Evolutionary conservation across 2,113 vertebrate species (phyloP), one percentile per base, ranked within the genome.

Genomic region (Varanus komodoensis): DNA sequence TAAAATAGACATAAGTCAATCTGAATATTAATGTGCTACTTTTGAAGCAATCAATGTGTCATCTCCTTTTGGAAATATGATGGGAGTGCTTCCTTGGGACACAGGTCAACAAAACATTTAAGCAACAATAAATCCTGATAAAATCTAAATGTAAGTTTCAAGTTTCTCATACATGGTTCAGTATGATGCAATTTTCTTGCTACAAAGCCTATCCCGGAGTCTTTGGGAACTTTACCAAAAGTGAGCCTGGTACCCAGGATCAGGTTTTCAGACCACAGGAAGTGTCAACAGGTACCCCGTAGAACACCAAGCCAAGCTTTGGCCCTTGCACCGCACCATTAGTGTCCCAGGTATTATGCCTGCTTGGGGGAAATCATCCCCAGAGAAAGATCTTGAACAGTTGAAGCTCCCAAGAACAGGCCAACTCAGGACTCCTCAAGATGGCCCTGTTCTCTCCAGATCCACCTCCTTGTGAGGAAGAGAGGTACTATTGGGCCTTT

Each of bases 1-100:
- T 82, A 69, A 92, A 93, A 89, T 54, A 88, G 93, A 79, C 88
- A 86, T 57, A 69, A 38, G 44, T 79, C 48, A 38, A 69, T 21
- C 91, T 93, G 89, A 89, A 84, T 29, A 85, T 64, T 85, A 90
- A 54, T 82, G 89, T 75, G 15, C 52, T 71, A 17, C 12, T 89
- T 92, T 52, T 11, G 38, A 92, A 90, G 0, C 82, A n/a, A 82
- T 7, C 87, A 93, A 94, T 85, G 54, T 25, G 0, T 14, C 85
- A 67, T 90, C 87, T 12, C 32, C 21, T 71, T 71, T 74, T 52
- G 29, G 17, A 44, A 32, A 15, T 5, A 8, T 23, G 68, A 48
- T n/a, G 25, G 34, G 52, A 61, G n/a, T 82, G 5, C 34, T 73
- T 52, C 78, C 44, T 52, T 69, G 80, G 67, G 4, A 75, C 44